Conservation (phyloP, 2,797 vertebrate genomes). For the Sebastes kiyomatsui region DNA sequence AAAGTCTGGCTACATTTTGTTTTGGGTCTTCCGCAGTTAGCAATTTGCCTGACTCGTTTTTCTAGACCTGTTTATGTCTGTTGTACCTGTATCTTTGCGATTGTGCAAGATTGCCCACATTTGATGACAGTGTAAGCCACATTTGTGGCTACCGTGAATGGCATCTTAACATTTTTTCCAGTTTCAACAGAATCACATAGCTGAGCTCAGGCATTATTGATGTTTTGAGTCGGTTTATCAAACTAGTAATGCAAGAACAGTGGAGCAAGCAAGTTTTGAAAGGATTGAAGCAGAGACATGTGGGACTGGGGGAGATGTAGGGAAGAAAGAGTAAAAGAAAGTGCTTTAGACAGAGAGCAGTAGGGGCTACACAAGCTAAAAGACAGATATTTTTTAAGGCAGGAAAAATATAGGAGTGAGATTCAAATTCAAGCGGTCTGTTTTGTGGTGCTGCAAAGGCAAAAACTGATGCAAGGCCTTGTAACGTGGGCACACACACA, state of each 20-base stretch:
- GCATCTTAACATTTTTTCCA: constrained; percentile 4
- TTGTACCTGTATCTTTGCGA: neutral
- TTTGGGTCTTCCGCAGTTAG: neutral
- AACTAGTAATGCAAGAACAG: constrained; percentile 37
- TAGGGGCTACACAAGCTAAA: constrained; percentile 15
- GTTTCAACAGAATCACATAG: constrained; percentile 23
- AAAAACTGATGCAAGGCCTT: constrained; percentile 69
- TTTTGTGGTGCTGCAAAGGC: constrained; percentile 60
- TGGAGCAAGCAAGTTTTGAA: constrained; percentile 40
- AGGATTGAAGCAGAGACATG: constrained; percentile 28
- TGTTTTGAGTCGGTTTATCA: constrained; percentile 42
- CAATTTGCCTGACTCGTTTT: neutral
- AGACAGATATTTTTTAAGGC: constrained; percentile 41
- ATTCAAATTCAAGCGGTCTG: constrained; percentile 46
- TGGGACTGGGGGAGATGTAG: constrained; percentile 24
- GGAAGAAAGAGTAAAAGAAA: constrained; percentile 20
- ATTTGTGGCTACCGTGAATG: neutral
- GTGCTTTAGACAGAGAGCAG: constrained; percentile 47
- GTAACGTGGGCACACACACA: constrained; percentile 40
- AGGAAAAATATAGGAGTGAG: constrained; percentile 42
- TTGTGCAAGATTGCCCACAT: neutral
- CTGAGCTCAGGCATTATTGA: constrained; percentile 30
- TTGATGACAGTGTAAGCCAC: neutral
- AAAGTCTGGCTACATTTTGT: neutral
- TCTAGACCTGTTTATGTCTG: neutral